Base-by-base conservation (phyloP, 1,140 invertebrate species). In the Drosophila pandora region DNA sequence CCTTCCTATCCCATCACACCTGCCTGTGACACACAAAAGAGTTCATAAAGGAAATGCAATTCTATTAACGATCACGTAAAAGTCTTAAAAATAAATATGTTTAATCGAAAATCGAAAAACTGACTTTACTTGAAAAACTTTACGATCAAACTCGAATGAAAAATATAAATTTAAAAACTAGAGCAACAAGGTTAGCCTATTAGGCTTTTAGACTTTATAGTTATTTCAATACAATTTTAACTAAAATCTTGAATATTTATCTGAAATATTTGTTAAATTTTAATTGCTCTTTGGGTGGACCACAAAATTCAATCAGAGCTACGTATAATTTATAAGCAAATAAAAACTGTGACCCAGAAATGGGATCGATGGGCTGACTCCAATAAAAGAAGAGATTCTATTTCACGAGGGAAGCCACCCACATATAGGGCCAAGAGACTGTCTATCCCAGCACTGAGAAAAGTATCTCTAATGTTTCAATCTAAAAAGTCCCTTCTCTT, bases 331-430 rank as follows among this genome's bases (percentile, higher is more conserved):
- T 87, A 81, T 81, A 60, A 65, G 50, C 59, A 76, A 57, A 41
- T 75, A 55, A 47, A 68, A 53, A 9, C 17, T 54, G 62, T 85
- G 82, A 85, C 82, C 82, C 82, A 85, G 82, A 85, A 85, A 37
- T 58, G 76, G 23, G 57, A 45, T 9, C 47, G 50, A 43, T 43
- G 60, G 56, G 72, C 70, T 71, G 76, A 79, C 72, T 80, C 57
- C 54, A 85, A 82, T 85, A 85, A 85, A 85, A 74, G 57, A 76
- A 62, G 69, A 68, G 82, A 87, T 88, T 87, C 79, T 80, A 52
- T 50, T 69, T 34, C 56, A 74, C 34, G 48, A 52, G 43, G 43
- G 50, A 45, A 52, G 61, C 57, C 78, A 73, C 57, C 43, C 77
- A 74, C 69, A 50, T 54, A 52, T 58, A 68, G 45, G n/a, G 25